Percentiles rank a stretch among this genome's conserved stretches.
Evolutionary conservation across 2,888 invertebrate species (phyloP).

Genomic region (Boloria euphrosyne): DNA sequence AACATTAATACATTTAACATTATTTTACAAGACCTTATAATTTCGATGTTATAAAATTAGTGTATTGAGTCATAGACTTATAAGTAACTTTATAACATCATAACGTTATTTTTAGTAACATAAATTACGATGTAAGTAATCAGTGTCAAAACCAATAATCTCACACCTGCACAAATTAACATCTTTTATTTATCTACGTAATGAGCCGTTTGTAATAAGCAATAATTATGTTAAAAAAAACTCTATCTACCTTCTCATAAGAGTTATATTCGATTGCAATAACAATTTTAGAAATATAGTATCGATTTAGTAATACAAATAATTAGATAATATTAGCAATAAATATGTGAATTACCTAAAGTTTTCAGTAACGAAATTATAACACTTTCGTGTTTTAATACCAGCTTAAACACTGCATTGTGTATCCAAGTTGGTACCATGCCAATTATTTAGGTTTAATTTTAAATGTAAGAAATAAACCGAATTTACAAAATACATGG

Average conservation of each 20-base stretch:
- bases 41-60: no score
- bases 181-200: constrained; percentile 5
- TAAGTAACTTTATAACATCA: no score
- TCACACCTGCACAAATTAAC: no score
- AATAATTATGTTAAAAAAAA: neutral
- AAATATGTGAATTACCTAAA: constrained; percentile 2
- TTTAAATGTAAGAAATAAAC: constrained; percentile 10
- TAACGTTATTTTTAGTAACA: no score
- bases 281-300: neutral
- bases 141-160: no score
- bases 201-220: neutral
- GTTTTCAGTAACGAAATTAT: neutral
- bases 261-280: constrained; percentile 1
- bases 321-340: neutral
- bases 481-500: neutral
- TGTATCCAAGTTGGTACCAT: constrained; percentile 18
- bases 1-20: no score
- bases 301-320: constrained; percentile 1
- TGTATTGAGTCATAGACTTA: no score
- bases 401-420: constrained; percentile 5
- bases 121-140: no score
- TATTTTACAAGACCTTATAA: no score
- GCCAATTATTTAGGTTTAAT: constrained; percentile 25
- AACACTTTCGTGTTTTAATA: constrained; percentile 16
- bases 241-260: neutral